Conservation (phyloP, 2,113 vertebrate genomes). For the Recurvirostra avosetta region DNA sequence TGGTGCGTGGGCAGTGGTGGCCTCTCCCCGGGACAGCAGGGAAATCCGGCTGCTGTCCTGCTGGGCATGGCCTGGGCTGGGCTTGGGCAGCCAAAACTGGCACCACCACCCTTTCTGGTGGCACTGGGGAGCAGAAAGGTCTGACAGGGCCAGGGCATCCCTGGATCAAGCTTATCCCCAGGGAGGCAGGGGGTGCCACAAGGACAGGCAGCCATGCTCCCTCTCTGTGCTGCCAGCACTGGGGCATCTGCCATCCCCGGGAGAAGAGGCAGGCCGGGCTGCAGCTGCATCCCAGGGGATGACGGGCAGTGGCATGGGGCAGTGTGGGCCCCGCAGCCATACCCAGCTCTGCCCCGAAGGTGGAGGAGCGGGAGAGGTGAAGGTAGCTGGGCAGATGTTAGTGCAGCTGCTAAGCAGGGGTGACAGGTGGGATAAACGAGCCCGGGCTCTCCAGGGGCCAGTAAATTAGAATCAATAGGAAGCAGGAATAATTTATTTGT, state of each 20-base stretch:
- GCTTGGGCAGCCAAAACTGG: not conserved
- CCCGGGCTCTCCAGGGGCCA: slow-evolving; percentile 7
- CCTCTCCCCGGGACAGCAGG: accelerated
- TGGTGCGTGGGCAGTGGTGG: not conserved
- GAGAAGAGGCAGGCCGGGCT: not conserved
- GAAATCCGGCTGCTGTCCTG: accelerated
- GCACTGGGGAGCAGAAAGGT: not conserved
- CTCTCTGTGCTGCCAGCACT: not conserved
- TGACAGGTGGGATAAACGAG: slow-evolving; percentile 54
- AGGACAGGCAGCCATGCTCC: not conserved
- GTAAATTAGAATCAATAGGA: slow-evolving; percentile 64
- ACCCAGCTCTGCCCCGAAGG: not conserved
- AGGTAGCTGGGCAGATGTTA: slow-evolving; percentile 21
- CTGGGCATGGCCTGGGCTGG: not conserved
- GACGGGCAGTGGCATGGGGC: not conserved
- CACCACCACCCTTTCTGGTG: not conserved
- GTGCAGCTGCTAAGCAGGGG: slow-evolving; percentile 19
- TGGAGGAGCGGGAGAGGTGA: not conserved
- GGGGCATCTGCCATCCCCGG: accelerated
- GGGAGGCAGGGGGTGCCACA: not conserved
- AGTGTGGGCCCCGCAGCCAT: accelerated
- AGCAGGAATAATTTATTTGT: slow-evolving; percentile 65
- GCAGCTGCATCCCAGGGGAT: not conserved
- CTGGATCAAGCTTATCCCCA: not conserved
- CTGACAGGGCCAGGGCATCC: not conserved